Conservation (phyloP, 2,888 invertebrate species). For the Empis stercorea region DNA sequence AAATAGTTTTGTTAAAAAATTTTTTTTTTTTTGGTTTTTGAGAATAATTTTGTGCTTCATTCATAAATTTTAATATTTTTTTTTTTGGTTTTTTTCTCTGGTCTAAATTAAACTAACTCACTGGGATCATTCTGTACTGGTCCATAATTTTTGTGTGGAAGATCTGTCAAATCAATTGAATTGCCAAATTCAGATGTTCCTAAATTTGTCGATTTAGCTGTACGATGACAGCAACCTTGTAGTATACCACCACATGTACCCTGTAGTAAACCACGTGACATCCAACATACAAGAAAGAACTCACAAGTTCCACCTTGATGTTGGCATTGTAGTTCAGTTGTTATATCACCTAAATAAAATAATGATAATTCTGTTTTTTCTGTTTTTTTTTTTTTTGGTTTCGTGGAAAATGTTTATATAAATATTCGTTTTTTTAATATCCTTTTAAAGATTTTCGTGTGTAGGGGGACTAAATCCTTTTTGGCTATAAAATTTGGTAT, state of each 20-base stretch:
- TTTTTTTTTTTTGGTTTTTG: too few relatives aligned
- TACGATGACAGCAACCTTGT: constrained; percentile 76
- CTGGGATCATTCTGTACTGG: constrained; percentile 67
- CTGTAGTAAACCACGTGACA: constrained; percentile 74
- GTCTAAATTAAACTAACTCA: constrained; percentile 50
- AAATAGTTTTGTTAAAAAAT: too few relatives aligned
- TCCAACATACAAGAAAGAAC: constrained; percentile 86
- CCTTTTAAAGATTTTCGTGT: too few relatives aligned
- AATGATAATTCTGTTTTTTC: too few relatives aligned
- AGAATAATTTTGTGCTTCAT: too few relatives aligned
- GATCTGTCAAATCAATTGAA: constrained; percentile 47
- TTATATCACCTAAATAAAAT: constrained; percentile 28
- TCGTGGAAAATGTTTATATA: too few relatives aligned
- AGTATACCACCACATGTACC: constrained; percentile 71
- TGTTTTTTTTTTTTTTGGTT: too few relatives aligned
- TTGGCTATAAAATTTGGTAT: too few relatives aligned
- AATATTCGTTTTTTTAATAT: too few relatives aligned
- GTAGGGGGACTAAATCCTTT: too few relatives aligned
- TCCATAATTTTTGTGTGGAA: constrained; percentile 48
- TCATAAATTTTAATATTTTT: background rate
- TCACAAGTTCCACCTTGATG: constrained; percentile 65
- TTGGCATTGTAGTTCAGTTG: constrained; percentile 34
- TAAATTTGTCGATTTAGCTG: constrained; percentile 51
- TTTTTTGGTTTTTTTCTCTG: too few relatives aligned
- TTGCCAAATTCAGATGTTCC: constrained; percentile 53